Base-by-base conservation (phyloP, 2,797 vertebrate species). In the Oreonectes daqikongensis region DNA sequence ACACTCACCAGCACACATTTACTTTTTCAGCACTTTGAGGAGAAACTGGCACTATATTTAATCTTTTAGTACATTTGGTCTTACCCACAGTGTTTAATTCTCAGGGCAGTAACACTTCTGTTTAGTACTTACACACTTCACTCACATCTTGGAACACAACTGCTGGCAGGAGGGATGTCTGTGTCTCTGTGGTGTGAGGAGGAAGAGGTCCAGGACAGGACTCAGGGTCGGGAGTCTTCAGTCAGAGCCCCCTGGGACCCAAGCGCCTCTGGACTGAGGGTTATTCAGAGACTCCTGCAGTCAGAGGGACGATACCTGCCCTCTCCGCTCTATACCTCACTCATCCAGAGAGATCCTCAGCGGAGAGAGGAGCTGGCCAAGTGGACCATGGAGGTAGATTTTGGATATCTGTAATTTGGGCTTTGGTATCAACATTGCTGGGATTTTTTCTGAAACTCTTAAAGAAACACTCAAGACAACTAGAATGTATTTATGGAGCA, bases 181-280 rank as follows among this genome's bases (percentile, higher is more conserved):
- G 75, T 90, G 85, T 93, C 92, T 83, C 90, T 94, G 77, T 92
- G 92, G 93, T 94, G 93, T 28, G 90, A 92, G 81, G 92, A 94
- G 81, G 91, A 91, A 72, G 86, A 87, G 0, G 75, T 57, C 32
- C 60, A 64, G 59, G 14, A 20, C n/a, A 55, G 55, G 64, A 67
- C 22, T 44, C 65, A 70, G 57, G 9, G 26, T 22, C 71, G 55
- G 42, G 38, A 68, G 0, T 28, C 76, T 63, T 87, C 84, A 73
- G 84, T 93, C 52, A 82, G 91, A 22, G 93, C 92, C 1, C 79
- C 86, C 44, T 93, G 92, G 88, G 93, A 94, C 86, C 92, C 93
- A 52, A 86, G 81, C 0, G 91, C 87, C 53, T 91, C 92, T 0
- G 93, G 92, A 7, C 87, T 87, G 7, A 90, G 92, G 0, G 92